Evolutionary conservation across 2,888 invertebrate genomes (phyloP).

Genomic region (Mesoligia furuncula): DNA sequence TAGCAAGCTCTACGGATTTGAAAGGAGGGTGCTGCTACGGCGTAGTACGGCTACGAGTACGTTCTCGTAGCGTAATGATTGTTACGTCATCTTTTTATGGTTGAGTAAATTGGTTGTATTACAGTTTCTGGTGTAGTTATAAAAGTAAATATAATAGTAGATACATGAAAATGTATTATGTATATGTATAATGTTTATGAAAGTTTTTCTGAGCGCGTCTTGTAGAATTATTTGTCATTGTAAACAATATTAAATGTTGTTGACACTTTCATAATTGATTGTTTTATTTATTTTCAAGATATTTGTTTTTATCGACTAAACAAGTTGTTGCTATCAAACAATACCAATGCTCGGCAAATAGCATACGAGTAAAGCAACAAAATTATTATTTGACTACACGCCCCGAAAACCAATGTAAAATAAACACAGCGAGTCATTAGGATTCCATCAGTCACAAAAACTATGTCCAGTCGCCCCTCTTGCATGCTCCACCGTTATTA

Average conservation of each 20-base stretch:
- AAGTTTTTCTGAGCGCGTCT: not conserved
- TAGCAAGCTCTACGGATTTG: constrained; percentile 65
- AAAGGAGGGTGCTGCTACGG: constrained; percentile 60
- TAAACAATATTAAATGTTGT: not conserved
- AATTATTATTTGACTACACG: constrained; percentile 9
- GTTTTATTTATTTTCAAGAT: not conserved
- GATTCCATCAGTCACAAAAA: constrained; percentile 74
- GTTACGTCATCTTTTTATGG: constrained; percentile 38
- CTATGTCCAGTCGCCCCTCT: constrained; percentile 78
- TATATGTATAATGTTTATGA: too few relatives aligned
- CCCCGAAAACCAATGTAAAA: constrained; percentile 50
- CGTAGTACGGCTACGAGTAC: constrained; percentile 55
- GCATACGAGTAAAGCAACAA: not conserved
- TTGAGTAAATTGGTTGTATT: constrained; percentile 8
- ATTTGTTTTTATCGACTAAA: not conserved
- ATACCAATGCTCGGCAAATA: not conserved
- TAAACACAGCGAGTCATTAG: constrained; percentile 69
- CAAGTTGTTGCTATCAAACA: not conserved
- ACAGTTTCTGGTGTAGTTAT: not conserved
- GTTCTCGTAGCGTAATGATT: constrained; percentile 36
- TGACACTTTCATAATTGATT: not conserved
- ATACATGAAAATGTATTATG: constrained; percentile 3
- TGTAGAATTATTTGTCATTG: constrained; percentile 17
- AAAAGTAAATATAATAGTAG: constrained; percentile 2
- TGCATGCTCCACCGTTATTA: constrained; percentile 88